These are phyloP conservation scores for Trichopria drosophilae DNA, from an alignment of 2,888 invertebrate genomes.

Conservation along the genomic window DNA sequence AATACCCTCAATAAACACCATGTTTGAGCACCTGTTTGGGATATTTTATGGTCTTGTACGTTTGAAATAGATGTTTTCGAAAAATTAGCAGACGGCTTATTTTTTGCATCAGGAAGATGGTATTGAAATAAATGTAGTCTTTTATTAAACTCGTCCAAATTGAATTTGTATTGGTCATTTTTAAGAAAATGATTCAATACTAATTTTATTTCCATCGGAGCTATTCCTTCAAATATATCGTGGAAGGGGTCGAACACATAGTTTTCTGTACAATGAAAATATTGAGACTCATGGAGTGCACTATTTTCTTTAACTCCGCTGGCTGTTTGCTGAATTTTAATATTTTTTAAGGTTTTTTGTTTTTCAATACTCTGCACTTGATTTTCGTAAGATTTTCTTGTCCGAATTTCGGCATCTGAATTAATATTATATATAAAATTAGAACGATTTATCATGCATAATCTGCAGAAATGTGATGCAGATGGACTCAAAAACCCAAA, in stretches of 20 bases:
- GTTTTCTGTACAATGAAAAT: constrained; percentile 23
- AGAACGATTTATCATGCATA: constrained; percentile 22
- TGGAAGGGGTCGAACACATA: constrained; percentile 27
- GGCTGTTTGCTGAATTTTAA: not conserved
- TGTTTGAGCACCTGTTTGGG: constrained; percentile 26
- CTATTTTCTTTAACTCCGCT: constrained; percentile 17
- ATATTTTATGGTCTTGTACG: constrained; percentile 21
- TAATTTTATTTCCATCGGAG: constrained; percentile 25
- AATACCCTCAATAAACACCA: constrained; percentile 30
- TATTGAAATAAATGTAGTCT: constrained; percentile 27
- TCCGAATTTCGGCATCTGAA: not conserved
- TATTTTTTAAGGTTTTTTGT: not conserved
- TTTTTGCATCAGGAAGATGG: constrained; percentile 25
- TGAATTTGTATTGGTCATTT: constrained; percentile 6
- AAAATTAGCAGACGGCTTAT: constrained; percentile 34
- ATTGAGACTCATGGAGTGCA: constrained; percentile 12
- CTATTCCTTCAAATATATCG: constrained; percentile 25
- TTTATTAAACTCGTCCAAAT: constrained; percentile 18
- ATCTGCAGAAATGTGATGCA: constrained; percentile 27
- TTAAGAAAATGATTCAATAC: constrained; percentile 14
- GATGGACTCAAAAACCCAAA: constrained; percentile 28
- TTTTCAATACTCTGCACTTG: not conserved
- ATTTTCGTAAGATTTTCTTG: not conserved
- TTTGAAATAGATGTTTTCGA: constrained; percentile 12
- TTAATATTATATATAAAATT: not conserved